Base-by-base conservation (phyloP, 2,113 vertebrate species). In the Puma concolor region DNA sequence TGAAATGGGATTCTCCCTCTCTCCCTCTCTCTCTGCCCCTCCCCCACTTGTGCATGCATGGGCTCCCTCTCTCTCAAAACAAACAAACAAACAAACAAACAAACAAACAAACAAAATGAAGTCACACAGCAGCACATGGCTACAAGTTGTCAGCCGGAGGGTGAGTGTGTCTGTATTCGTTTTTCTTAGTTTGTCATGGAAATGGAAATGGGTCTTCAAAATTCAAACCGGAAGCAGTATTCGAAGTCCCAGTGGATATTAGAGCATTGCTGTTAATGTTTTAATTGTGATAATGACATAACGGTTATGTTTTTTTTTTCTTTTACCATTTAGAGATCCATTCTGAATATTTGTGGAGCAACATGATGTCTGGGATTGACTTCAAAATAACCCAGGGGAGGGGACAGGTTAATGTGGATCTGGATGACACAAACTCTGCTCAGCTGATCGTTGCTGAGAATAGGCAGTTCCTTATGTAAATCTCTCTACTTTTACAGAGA, bases 191-290 rank as follows among this genome's bases (percentile, higher is more conserved):
- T 84, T 82, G 44, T 77, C 29, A 33, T 10, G 48, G 66, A 93
- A 81, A 93, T 21, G 63, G n/a, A 50, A 95, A 94, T 48, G 5
- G 5, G 63, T 36, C 27, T 92, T 84, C 41, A 92, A 80, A 84
- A 38, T 36, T 21, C 13, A 82, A 41, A 44, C 67, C 7, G n/a
- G 27, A 82, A 69, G 15, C 63, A 52, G 14, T 33, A 48, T 79
- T 67, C 67, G 54, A 72, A 79, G 33, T 1, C 23, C 29, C 54
- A 27, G 0, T 14, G 52, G 72, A n/a, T 31, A 64, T 14, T 13
- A 64, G 16, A 60, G 63, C 16, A 27, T 23, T 48, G 69, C 21
- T 44, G 11, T 50, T 44, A 66, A 36, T 7, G 76, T 67, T 80
- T 76, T 50, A 48, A 6, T 19, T 52, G 29, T 41, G 82, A 60